Base-by-base conservation (phyloP, 2,888 invertebrate species). In the Pristionchus entomophagus region DNA sequence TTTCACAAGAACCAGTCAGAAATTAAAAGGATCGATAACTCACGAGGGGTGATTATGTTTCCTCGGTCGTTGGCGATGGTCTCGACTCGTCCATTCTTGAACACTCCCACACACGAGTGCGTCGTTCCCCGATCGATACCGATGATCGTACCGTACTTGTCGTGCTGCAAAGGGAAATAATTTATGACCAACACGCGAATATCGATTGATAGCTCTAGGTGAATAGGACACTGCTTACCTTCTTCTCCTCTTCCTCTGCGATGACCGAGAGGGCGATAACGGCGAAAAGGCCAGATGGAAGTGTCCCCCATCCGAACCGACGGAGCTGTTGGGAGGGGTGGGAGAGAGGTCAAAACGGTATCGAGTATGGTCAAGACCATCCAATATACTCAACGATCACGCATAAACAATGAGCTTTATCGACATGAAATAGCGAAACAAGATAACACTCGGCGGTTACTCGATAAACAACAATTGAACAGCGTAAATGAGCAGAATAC, bases 21-120 rank as follows among this genome's bases (percentile, higher is more conserved):
- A n/a, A n/a, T n/a, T n/a, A n/a, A n/a, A n/a, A n/a, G n/a, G n/a
- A n/a, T n/a, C n/a, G n/a, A n/a, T 62, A 17, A 82, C 82, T 83
- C 45, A 83, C 49, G 93, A 93, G 59, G 93, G 93, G 73, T 93
- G 88, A 93, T 93, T 81, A 92, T 90, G 90, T 92, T 91, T 86
- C 95, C 93, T 88, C 93, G 93, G 87, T 93, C 93, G 88, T 93
- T 93, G 88, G 93, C 93, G 86, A 93, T 93, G 84, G 93, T 93
- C 89, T 93, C 93, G 19, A 93, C 93, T 85, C 93, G 92, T 56
- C 95, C 95, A 90, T 95, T 94, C 90, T 95, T 94, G 92, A 94
- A 95, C 92, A 92, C 92, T 86, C 93, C 93, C 49, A 94, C 93
- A 87, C 92, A 93, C 29, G 93, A 93, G 87, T 94, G 94, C 41